These are phyloP conservation scores for Ernsta delagoae DNA, from an alignment of 2,888 invertebrate genomes.

Conservation along the genomic window DNA sequence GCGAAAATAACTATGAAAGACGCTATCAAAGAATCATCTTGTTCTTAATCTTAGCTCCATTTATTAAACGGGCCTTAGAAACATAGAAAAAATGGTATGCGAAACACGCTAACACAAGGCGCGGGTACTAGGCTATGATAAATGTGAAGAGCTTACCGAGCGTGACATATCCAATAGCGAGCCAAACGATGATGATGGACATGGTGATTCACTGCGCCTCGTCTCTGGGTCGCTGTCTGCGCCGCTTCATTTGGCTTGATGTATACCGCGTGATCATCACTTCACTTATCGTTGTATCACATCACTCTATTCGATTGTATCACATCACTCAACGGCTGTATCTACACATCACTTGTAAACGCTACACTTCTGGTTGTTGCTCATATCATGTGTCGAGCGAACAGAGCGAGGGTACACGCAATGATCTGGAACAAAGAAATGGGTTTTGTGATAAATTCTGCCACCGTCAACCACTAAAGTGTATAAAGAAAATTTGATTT, in stretches of 20 bases:
- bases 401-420: background rate
- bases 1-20: too few relatives aligned
- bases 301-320: too few relatives aligned
- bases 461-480: background rate
- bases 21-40: too few relatives aligned
- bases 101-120: too few relatives aligned
- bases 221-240: constrained; percentile 46
- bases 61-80: too few relatives aligned
- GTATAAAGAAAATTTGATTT: too few relatives aligned
- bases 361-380: constrained; percentile 25
- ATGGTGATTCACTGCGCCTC: constrained; percentile 32
- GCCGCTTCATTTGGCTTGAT: constrained; percentile 74
- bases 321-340: too few relatives aligned
- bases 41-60: too few relatives aligned
- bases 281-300: constrained; percentile 44
- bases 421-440: constrained; percentile 28
- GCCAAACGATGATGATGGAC: constrained; percentile 28
- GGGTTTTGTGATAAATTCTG: background rate
- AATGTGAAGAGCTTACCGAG: constrained; percentile 41
- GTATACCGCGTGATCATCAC: constrained; percentile 57
- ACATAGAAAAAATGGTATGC: too few relatives aligned
- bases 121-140: constrained; percentile 35
- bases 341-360: too few relatives aligned
- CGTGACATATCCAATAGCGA: constrained; percentile 34
- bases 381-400: background rate